Evolutionary conservation across 2,888 invertebrate genomes (phyloP).

Genomic region (Drosophila ezoana): DNA sequence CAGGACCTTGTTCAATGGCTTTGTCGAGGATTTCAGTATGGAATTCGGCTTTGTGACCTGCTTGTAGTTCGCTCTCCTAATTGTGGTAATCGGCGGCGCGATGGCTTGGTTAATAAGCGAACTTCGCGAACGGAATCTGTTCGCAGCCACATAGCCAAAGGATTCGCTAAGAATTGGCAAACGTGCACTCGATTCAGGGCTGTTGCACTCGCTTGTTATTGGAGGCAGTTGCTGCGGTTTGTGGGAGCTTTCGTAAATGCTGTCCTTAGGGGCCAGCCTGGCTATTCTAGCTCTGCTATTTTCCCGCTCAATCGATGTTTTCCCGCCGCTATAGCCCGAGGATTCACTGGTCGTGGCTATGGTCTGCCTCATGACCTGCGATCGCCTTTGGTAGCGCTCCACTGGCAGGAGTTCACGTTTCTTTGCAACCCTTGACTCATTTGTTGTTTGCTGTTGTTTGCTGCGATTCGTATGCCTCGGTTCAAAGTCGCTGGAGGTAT

Average conservation of each 20-base stretch:
- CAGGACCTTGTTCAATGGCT: neutral
- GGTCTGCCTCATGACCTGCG: neutral
- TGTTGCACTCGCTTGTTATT: neutral
- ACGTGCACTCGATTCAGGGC: neutral
- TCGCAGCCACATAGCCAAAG: slow-evolving; percentile 6
- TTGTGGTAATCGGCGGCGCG: neutral
- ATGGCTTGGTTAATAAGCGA: neutral
- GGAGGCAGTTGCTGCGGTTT: neutral
- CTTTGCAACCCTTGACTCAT: neutral
- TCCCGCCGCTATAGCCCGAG: neutral
- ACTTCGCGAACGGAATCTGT: neutral
- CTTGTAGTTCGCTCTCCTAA: neutral
- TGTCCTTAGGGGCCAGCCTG: neutral
- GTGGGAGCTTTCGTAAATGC: neutral
- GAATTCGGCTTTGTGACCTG: slow-evolving; percentile 10
- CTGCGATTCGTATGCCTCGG: too few relatives aligned
- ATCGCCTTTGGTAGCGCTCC: neutral
- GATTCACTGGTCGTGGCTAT: neutral
- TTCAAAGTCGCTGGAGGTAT: neutral
- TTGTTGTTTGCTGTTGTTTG: neutral
- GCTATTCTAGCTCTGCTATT: neutral
- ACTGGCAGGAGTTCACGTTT: neutral
- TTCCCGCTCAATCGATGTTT: neutral
- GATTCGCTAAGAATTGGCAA: slow-evolving; percentile 22
- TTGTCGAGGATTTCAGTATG: slow-evolving; percentile 32